phyloP scores from a whole-genome alignment of 2,797 vertebrate species.

The Setipinna tenuifilis region DNA sequence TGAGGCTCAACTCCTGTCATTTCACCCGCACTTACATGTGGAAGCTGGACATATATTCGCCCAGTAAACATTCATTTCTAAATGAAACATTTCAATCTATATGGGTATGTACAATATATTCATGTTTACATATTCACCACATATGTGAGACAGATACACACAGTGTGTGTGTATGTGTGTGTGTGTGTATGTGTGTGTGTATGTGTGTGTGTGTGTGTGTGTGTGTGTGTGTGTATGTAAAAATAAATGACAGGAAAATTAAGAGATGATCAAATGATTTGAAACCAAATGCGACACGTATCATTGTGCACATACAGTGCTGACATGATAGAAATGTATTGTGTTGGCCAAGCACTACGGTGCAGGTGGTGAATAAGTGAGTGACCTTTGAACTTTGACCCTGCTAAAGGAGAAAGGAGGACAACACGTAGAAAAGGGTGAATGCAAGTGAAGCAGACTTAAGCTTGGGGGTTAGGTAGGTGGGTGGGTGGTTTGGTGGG shows the following conservation, averaged over 20 bases:
- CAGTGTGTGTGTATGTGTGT: too few relatives aligned
- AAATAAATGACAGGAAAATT: too few relatives aligned
- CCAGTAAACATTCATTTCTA: not conserved
- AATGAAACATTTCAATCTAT: not conserved
- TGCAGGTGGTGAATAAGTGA: conserved; percentile 14
- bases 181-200: too few relatives aligned
- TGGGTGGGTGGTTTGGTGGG: not conserved
- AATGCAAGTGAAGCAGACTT: not conserved
- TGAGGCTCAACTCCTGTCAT: conserved; percentile 8
- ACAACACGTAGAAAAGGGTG: not conserved
- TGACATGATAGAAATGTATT: not conserved
- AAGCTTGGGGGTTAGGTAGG: not conserved
- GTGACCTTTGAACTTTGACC: conserved; percentile 17
- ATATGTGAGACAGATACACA: not conserved
- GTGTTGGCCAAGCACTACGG: not conserved
- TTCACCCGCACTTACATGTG: not conserved
- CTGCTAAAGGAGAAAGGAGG: not conserved
- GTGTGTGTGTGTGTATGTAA: too few relatives aligned
- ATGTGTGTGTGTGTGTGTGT: too few relatives aligned
- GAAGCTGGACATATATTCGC: not conserved
- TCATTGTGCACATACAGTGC: not conserved
- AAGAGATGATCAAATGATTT: too few relatives aligned
- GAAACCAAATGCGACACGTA: not conserved
- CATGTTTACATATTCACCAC: not conserved
- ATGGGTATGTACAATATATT: not conserved